Evolutionary conservation across 37 sponge, comb jelly and placozoan genomes (phyloP).

Genomic region (Theonella swinhoei): DNA sequence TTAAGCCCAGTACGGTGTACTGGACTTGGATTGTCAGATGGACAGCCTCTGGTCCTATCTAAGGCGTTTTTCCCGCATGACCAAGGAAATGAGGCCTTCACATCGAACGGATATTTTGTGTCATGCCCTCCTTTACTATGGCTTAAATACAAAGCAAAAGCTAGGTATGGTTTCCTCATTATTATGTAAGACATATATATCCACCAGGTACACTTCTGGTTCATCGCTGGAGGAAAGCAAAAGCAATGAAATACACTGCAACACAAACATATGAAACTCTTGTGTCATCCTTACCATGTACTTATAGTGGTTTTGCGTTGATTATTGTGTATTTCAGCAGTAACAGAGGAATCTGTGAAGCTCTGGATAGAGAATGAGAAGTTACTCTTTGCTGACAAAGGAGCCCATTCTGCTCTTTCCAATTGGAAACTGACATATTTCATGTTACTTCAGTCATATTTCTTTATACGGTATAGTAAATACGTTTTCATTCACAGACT

Average conservation of each 20-base stretch:
- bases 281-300: too few relatives aligned
- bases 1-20: neutral
- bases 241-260: neutral
- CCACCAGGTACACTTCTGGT: neutral
- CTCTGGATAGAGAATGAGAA: too few relatives aligned
- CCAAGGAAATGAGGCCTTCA: slow-evolving; percentile 21
- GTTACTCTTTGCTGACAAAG: too few relatives aligned
- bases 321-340: too few relatives aligned
- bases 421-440: too few relatives aligned
- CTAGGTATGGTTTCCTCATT: neutral
- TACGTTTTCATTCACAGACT: too few relatives aligned
- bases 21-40: slow-evolving; percentile 2
- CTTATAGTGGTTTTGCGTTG: too few relatives aligned
- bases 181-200: too few relatives aligned
- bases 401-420: too few relatives aligned
- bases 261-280: neutral
- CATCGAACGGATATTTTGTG: slow-evolving; percentile 8
- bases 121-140: slow-evolving; percentile 11
- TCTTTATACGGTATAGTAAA: too few relatives aligned
- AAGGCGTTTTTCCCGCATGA: slow-evolving; percentile 15
- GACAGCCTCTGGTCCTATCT: neutral
- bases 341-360: too few relatives aligned
- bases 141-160: neutral
- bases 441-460: too few relatives aligned
- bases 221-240: neutral